Evolutionary conservation across 2,888 invertebrate species (phyloP).

Genomic region (Hesperia comma): DNA sequence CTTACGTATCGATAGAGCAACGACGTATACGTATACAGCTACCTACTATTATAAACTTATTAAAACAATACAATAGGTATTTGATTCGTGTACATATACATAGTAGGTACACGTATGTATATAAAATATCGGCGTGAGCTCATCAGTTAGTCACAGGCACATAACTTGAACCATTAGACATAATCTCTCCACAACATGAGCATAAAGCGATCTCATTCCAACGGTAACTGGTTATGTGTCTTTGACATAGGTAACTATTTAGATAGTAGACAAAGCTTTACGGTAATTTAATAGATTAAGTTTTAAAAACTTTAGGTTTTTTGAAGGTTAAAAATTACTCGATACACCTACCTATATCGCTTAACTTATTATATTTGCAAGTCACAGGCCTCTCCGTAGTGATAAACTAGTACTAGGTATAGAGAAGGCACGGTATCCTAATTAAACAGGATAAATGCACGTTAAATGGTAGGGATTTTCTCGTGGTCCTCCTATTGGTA

Average conservation of each 20-base stretch:
- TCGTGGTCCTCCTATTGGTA: too few species aligned
- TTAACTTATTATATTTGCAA: too few species aligned
- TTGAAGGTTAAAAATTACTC: too few species aligned
- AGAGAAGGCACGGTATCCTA: not conserved
- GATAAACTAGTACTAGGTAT: not conserved
- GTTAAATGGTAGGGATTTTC: too few species aligned
- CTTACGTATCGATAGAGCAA: too few species aligned
- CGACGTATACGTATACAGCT: too few species aligned
- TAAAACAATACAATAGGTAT: too few species aligned
- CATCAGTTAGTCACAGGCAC: conserved; percentile 33
- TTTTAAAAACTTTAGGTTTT: not conserved
- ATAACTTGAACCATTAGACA: conserved; percentile 34
- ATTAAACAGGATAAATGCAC: not conserved
- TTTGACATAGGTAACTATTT: conserved; percentile 12
- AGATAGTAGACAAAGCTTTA: conserved; percentile 30
- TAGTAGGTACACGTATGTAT: not conserved
- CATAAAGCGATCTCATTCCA: conserved; percentile 35
- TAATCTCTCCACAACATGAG: conserved; percentile 22
- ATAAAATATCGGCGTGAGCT: conserved; percentile 30
- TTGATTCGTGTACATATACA: not conserved
- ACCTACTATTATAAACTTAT: too few species aligned
- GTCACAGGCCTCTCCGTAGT: too few species aligned
- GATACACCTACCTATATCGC: too few species aligned
- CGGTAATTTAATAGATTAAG: not conserved
- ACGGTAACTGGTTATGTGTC: conserved; percentile 19